Base-by-base conservation (phyloP, 2,888 invertebrate genomes). In the Lomographa bimaculata region DNA sequence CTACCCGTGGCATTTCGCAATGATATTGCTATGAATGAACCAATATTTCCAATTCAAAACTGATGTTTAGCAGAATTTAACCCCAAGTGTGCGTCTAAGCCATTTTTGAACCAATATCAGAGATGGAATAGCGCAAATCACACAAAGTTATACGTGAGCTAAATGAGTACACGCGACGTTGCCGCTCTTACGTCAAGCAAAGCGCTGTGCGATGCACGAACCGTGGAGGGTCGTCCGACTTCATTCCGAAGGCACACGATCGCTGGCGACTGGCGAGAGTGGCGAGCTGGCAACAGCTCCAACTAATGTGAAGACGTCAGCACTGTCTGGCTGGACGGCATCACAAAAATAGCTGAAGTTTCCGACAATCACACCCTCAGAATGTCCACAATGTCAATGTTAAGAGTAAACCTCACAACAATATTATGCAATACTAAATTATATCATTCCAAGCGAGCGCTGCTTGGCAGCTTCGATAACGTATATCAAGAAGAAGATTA, bases 151-250 rank as follows among this genome's bases (percentile, higher is more conserved):
- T 48, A 52, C 25, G 41, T 34, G 40, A 39, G 46, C 46, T 40
- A 47, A 54, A 54, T 50, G 38, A 50, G 43, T 32, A 64, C 55
- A 50, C 52, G 84, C 86, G 74, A 72, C 75, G 87, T 86, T 87
- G 87, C 86, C 87, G 71, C 50, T 73, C 62, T 63, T 69, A 70
- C 65, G 55, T 50, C 43, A 10, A n/a, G n/a, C 10, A 10, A 56
- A 66, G 51, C 58, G 59, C 46, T 30, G 14, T 14, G 57, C 44
- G 30, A 17, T 40, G 57, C 50, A 55, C 42, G 33, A 17, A 35
- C 36, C 33, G 18, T 50, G 41, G 47, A 64, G 67, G 69, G 72
- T 67, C 62, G 67, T 62, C 67, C 52, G 65, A 65, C 70, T 60
- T 53, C 55, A 41, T 48, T 49, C 64, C 72, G 74, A 71, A 53